Evolutionary conservation across 2,113 vertebrate genomes (phyloP), one percentile per base, ranked within the genome.

Genomic region (Nannospalax galili): DNA sequence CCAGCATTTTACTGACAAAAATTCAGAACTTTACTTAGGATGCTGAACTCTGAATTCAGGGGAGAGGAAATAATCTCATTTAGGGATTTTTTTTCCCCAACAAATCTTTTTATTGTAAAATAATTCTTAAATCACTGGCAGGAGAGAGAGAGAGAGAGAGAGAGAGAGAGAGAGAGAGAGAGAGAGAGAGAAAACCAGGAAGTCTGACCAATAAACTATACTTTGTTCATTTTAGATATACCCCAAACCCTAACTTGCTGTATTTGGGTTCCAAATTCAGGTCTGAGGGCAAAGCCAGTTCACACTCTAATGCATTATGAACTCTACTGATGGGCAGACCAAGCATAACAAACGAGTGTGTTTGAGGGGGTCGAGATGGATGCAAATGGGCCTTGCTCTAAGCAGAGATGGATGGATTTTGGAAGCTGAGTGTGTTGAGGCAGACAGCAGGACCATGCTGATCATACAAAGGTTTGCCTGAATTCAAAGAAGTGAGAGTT

Each of bases 321-420:
- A 90, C 95, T 95, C 80, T 72, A 92, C 75, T 89, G 95, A 93
- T 32, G 40, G 79, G 67, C 65, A 95, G 86, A 96, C 58, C 72
- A 37, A 97, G 72, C 90, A n/a, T 74, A 93, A 82, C 86, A 78
- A 95, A 64, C 88, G 37, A 74, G 82, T 84, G 37, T 95, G 78
- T 93, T 88, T 96, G 95, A 65, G 90, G 95, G 95, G 91, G 85
- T 4, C 6, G 5, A 62, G 9, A 45, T 4, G 4, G 20, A 1
- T 2, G 11, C 3, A 2, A 0, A 48, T 1, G 0, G 26, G 30
- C 17, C n/a, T 30, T 10, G 11, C 40, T 73, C 28, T 19, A 26
- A 10, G 24, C 11, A 1, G 60, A 37, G 12, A n/a, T 48, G 35
- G 28, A 48, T 5, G 9, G 11, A 37, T 65, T 5, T 37, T 32